Base-by-base conservation (phyloP, 2,797 vertebrate species). In the Rhinatrema bivittatum region DNA sequence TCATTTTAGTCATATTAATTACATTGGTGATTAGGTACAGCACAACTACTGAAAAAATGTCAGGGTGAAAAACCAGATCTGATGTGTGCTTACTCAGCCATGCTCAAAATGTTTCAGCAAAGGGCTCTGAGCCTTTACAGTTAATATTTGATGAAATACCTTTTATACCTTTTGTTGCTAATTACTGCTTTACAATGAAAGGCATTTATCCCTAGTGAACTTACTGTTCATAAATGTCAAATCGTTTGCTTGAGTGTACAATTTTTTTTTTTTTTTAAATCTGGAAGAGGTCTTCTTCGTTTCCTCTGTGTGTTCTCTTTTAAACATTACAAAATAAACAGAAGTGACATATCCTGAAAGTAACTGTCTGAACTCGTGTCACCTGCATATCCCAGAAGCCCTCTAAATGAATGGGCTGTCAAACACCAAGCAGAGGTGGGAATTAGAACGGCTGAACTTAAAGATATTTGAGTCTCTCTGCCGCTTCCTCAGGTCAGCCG, bases 321-420 rank as follows among this genome's bases (percentile, higher is more conserved):
- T 63, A 53, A 60, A 37, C 27, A 62, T 55, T 52, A 55, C 57
- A 62, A 65, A 65, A 42, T 38, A 74, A 60, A 62, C 35, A 49
- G 50, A 51, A 38, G 23, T 0, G 4, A 44, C 39, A 50, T 10
- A 46, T 36, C 39, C 59, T 62, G 68, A 61, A 71, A 70, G 69
- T 58, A 60, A 52, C 45, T 47, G 2, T 18, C 27, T 54, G 55
- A 68, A 54, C 37, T 3, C 0, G 5, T 41, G 48, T 60, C 53
- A 60, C 42, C 57, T 23, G 33, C 25, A 35, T 26, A 27, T 56
- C 23, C 11, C 47, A 20, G 21, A 44, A 54, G 41, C 31, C 35
- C 27, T 41, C 53, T 19, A 42, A 62, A 51, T 46, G 22, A 53
- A 55, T 43, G 39, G 39, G 40, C 68, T 70, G 68, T 69, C 40